These are phyloP conservation scores for Propithecus coquereli DNA, from an alignment of 2,113 vertebrate species.

Conservation along the genomic window DNA sequence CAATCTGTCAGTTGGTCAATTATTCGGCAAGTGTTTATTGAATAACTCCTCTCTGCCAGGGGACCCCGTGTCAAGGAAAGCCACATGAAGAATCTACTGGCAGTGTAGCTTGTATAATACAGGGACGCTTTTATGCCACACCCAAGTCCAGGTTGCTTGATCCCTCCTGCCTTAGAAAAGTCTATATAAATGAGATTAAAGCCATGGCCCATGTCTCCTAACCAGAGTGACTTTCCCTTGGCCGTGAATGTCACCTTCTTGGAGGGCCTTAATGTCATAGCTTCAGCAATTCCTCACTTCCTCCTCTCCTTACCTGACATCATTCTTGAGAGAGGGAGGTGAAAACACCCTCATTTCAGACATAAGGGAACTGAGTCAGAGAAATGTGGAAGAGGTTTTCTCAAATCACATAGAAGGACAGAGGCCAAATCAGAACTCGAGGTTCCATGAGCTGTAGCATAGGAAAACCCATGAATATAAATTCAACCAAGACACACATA, in stretches of 20 bases:
- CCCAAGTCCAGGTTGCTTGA: neutral
- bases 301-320: neutral
- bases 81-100: neutral
- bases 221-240: neutral
- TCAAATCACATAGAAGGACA: neutral
- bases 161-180: neutral
- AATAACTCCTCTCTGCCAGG: neutral
- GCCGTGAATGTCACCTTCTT: neutral
- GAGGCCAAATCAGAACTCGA: neutral
- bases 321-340: neutral
- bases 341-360: neutral
- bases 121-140: neutral
- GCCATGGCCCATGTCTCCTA: neutral
- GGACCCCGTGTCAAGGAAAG: neutral
- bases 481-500: neutral
- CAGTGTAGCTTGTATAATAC: too few species aligned
- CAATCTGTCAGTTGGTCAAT: neutral
- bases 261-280: neutral
- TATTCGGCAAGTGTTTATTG: neutral
- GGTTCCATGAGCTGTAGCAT: neutral
- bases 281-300: neutral
- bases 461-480: neutral
- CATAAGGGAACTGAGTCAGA: neutral
- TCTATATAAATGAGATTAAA: neutral
- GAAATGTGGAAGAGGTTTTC: neutral